phyloP scores from a whole-genome alignment of 2,113 vertebrate genomes.

The Tinamus guttatus region DNA sequence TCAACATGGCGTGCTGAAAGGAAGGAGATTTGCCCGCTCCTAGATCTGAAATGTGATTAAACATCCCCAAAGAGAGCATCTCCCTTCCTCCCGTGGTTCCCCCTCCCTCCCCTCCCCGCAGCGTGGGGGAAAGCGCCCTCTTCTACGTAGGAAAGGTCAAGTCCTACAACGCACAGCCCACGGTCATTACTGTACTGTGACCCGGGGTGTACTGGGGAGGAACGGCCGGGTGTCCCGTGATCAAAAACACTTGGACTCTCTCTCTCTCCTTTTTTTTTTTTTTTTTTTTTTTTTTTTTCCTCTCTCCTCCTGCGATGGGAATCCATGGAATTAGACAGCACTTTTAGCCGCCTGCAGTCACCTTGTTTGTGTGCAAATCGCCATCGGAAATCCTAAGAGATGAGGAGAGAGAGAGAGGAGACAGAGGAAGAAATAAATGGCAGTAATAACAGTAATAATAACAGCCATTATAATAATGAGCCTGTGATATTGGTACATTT shows the following conservation, averaged over 20 bases:
- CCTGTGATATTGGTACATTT: constrained; percentile 2
- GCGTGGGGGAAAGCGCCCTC: constrained; percentile 65
- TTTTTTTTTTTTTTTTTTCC: not conserved
- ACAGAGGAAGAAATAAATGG: not conserved
- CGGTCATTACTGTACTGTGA: constrained; percentile 73
- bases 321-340: constrained; percentile 34
- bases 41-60: constrained; percentile 67
- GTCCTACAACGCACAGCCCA: constrained; percentile 75
- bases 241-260: constrained; percentile 42
- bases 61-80: constrained; percentile 68
- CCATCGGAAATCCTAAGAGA: constrained; percentile 49
- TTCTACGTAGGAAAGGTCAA: constrained; percentile 79
- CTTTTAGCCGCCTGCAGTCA: constrained; percentile 29
- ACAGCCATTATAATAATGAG: constrained; percentile 19
- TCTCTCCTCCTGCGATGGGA: not conserved
- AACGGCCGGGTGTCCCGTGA: constrained; percentile 61
- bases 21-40: constrained; percentile 44
- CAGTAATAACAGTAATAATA: not conserved
- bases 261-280: not conserved
- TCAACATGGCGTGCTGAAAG: constrained; percentile 69
- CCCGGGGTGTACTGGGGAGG: constrained; percentile 68
- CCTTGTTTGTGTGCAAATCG: constrained; percentile 19
- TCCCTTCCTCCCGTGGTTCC: constrained; percentile 37
- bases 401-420: not conserved
- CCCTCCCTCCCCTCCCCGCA: constrained; percentile 27